A percentile compares a stretch with the other conserved stretches of the same genome.
Evolutionary conservation across 2,113 vertebrate species (phyloP).

Genomic region (Thermophis baileyi): DNA sequence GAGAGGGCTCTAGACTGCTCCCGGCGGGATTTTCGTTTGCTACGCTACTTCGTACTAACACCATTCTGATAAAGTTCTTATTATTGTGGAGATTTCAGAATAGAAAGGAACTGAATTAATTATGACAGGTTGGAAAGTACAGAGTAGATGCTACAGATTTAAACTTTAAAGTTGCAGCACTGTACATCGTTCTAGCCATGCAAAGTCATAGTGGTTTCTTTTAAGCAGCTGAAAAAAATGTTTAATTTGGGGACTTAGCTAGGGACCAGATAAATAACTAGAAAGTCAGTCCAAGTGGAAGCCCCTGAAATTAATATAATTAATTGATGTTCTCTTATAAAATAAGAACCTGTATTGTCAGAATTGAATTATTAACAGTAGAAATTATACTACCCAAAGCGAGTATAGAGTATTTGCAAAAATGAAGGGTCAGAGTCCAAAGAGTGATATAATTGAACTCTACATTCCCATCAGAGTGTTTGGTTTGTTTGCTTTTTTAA

Average conservation of each 20-base stretch:
- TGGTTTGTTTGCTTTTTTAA: neutral
- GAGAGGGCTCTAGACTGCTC: slow-evolving; percentile 79
- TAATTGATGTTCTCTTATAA: neutral
- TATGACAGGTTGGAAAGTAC: slow-evolving; percentile 71
- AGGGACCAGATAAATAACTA: slow-evolving; percentile 1
- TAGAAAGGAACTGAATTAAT: slow-evolving; percentile 76
- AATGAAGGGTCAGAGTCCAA: neutral
- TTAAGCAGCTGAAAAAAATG: slow-evolving; percentile 32
- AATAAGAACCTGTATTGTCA: neutral
- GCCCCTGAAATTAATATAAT: neutral
- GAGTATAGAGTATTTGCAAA: neutral
- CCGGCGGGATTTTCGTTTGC: slow-evolving; percentile 76
- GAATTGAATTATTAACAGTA: neutral
- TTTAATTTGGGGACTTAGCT: slow-evolving; percentile 41
- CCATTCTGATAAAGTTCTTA: slow-evolving; percentile 80
- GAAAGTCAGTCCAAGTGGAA: slow-evolving; percentile 34
- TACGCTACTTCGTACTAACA: slow-evolving; percentile 73
- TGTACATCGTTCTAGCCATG: slow-evolving; percentile 46
- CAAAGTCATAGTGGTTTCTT: slow-evolving; percentile 56
- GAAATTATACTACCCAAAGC: neutral
- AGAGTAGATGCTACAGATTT: slow-evolving; percentile 64
- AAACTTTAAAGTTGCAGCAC: slow-evolving; percentile 68
- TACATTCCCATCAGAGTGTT: neutral
- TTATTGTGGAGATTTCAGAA: slow-evolving; percentile 80
- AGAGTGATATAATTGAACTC: neutral